These are phyloP conservation scores for Tethea ocularis DNA, from an alignment of 2,888 invertebrate species.

Conservation along the genomic window DNA sequence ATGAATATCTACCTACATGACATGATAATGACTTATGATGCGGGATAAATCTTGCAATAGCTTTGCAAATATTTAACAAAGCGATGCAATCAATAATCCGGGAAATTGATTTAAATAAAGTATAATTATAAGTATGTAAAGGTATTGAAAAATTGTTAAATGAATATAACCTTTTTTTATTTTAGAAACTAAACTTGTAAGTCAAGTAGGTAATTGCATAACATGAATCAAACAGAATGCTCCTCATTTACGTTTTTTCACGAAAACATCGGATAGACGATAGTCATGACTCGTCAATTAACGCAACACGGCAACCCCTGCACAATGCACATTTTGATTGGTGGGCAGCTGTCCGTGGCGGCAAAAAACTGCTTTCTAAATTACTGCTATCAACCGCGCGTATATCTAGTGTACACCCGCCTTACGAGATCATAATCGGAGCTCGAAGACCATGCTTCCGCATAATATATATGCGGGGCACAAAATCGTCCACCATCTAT, in stretches of 20 bases:
- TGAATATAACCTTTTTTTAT: no score
- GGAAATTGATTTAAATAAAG: no score
- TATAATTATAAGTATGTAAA: no score
- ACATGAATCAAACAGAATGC: slow-evolving; percentile 20
- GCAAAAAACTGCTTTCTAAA: slow-evolving; percentile 79
- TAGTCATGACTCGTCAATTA: slow-evolving; percentile 70
- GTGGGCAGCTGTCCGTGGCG: slow-evolving; percentile 75
- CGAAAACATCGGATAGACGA: slow-evolving; percentile 52
- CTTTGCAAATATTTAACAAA: no score
- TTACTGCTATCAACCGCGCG: slow-evolving; percentile 66
- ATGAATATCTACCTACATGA: no score
- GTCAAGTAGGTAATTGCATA: neutral
- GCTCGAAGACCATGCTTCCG: slow-evolving; percentile 59
- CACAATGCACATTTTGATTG: slow-evolving; percentile 75
- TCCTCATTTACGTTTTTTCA: slow-evolving; percentile 39
- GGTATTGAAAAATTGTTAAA: no score
- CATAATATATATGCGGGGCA: slow-evolving; percentile 58
- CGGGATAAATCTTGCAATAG: no score
- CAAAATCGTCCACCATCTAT: slow-evolving; percentile 40
- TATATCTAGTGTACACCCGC: slow-evolving; percentile 62
- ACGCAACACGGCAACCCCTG: slow-evolving; percentile 62
- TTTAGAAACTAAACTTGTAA: no score
- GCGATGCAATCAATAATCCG: no score
- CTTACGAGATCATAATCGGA: slow-evolving; percentile 70
- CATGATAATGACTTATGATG: no score